These are phyloP conservation scores for Pherbina coryleti DNA, from an alignment of 2,888 invertebrate genomes.

Conservation along the genomic window DNA sequence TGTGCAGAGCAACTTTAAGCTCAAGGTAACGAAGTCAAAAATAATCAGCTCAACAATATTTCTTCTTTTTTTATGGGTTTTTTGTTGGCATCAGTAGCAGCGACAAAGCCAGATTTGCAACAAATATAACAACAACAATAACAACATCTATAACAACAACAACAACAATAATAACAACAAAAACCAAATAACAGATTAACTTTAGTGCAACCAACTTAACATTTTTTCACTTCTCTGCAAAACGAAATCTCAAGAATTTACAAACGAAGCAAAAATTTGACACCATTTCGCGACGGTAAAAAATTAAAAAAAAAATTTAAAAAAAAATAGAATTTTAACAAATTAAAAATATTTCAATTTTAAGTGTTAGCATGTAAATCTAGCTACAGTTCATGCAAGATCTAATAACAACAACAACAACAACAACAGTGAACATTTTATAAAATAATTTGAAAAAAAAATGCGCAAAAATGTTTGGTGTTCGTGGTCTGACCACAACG, in stretches of 20 bases:
- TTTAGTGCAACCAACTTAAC: background rate
- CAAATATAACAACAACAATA: slow-evolving; percentile 1
- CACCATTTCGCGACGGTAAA: background rate
- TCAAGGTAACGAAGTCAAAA: slow-evolving; percentile 53
- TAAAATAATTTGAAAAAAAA: background rate
- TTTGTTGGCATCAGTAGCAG: background rate
- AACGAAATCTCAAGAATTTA: background rate
- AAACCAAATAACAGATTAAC: background rate
- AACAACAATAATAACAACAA: slow-evolving; percentile 5
- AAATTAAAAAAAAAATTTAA: slow-evolving; percentile 8
- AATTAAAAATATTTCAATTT: background rate
- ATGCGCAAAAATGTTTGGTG: slow-evolving; percentile 10
- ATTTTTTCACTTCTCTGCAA: slow-evolving; percentile 21
- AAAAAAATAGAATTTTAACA: background rate
- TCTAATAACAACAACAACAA: background rate
- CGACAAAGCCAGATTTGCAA: background rate
- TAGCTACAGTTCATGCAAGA: background rate
- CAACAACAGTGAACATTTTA: slow-evolving; percentile 16
- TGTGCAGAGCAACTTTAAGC: slow-evolving; percentile 34
- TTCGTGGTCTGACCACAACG: slow-evolving; percentile 46
- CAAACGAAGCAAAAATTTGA: slow-evolving; percentile 14
- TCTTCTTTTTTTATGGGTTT: background rate
- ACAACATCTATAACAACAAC: background rate
- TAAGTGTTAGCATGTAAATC: background rate
- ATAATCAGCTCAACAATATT: background rate